These are phyloP conservation scores for Carposina sasakii DNA, from an alignment of 1,140 invertebrate species.

Conservation along the genomic window DNA sequence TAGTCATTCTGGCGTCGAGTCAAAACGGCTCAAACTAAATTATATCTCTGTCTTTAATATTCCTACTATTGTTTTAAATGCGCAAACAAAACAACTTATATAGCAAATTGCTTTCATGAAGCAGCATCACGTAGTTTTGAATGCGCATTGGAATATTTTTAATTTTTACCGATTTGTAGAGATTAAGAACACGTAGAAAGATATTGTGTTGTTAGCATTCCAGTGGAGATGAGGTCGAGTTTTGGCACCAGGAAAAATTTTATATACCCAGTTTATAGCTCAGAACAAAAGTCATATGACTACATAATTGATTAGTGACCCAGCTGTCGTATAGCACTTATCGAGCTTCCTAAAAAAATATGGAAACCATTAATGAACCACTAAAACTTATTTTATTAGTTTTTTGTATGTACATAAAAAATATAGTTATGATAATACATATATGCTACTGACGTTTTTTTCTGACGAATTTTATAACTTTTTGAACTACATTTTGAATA, in stretches of 20 bases:
- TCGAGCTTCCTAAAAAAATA: too few relatives aligned
- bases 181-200: conserved; percentile 59
- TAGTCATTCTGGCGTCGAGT: conserved; percentile 63
- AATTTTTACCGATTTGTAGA: conserved; percentile 63
- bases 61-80: conserved; percentile 50
- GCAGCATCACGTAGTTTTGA: conserved; percentile 39
- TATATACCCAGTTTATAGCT: conserved; percentile 60
- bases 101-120: conserved; percentile 27
- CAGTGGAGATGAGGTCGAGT: conserved; percentile 46
- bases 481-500: too few relatives aligned
- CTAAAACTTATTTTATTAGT: too few relatives aligned
- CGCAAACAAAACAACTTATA: conserved; percentile 42
- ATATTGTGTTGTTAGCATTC: conserved; percentile 68
- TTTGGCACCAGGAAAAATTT: conserved; percentile 59
- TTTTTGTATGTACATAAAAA: too few relatives aligned
- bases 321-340: too few relatives aligned
- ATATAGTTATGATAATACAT: too few relatives aligned
- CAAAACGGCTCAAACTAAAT: conserved; percentile 56
- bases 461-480: too few relatives aligned
- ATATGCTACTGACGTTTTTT: too few relatives aligned
- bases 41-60: conserved; percentile 38
- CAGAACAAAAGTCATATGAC: conserved; percentile 50
- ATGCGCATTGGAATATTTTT: conserved; percentile 47
- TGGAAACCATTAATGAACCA: too few relatives aligned
- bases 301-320: conserved; percentile 54